Percentiles rank a stretch among this genome's conserved stretches.
These are phyloP conservation scores for Noctilio leporinus DNA, from an alignment of 2,113 vertebrate genomes.

Conservation along the genomic window DNA sequence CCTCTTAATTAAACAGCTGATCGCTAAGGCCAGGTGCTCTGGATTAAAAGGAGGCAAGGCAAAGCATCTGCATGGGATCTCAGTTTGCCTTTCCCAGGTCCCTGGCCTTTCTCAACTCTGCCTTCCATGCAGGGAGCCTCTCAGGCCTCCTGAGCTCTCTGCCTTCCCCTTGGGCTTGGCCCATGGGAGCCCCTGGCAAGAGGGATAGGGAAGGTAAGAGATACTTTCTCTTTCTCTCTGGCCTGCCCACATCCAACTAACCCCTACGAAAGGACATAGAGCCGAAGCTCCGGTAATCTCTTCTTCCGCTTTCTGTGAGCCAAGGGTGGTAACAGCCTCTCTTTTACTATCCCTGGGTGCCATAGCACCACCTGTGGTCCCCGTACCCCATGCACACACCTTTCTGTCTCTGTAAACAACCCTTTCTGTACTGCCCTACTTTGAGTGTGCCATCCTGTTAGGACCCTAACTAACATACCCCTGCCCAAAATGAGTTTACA, in stretches of 20 bases:
- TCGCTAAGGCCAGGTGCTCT: neutral
- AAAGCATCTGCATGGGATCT: neutral
- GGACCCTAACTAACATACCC: neutral
- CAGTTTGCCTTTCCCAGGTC: neutral
- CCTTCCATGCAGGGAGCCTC: neutral
- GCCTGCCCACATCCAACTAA: too few relatives aligned
- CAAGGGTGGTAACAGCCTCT: neutral
- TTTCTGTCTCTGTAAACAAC: neutral
- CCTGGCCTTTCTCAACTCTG: too few relatives aligned
- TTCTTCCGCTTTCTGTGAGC: neutral
- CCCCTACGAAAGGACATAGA: neutral
- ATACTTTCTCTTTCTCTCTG: neutral
- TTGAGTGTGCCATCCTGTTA: neutral
- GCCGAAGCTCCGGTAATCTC: neutral
- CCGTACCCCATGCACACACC: neutral
- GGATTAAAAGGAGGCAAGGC: neutral
- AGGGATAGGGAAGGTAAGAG: neutral
- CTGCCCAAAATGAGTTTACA: neutral
- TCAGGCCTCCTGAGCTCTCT: neutral
- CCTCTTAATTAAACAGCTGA: neutral
- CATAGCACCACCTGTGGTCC: neutral
- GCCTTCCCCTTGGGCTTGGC: neutral
- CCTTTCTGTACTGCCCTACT: neutral
- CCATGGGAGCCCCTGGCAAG: rapidly evolving
- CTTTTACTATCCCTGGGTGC: too few relatives aligned